Evolutionary conservation across 2,888 invertebrate species (phyloP).

Genomic region (Drosophila bunnanda): DNA sequence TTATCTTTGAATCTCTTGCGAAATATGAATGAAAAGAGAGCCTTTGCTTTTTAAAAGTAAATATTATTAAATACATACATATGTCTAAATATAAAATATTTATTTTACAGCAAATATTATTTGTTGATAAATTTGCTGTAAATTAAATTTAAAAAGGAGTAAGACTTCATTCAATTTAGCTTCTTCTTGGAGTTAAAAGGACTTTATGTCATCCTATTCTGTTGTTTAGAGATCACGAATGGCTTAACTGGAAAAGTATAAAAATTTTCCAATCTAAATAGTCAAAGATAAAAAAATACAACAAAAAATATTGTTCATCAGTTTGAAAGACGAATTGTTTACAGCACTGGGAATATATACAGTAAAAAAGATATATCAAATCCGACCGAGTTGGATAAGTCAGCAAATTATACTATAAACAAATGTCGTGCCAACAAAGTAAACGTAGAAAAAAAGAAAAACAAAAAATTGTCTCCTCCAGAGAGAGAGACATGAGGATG

Average conservation of each 20-base stretch:
- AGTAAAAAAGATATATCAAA: constrained; percentile 6
- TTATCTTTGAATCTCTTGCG: too few relatives aligned
- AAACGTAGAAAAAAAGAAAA: neutral
- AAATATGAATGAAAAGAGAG: too few relatives aligned
- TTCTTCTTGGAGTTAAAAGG: too few relatives aligned
- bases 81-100: too few relatives aligned
- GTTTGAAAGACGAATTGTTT: constrained; percentile 2
- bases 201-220: too few relatives aligned
- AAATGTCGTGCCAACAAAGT: constrained; percentile 28
- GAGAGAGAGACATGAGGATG: neutral
- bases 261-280: neutral
- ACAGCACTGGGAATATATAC: constrained; percentile 3
- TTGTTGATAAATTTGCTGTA: too few relatives aligned
- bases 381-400: neutral
- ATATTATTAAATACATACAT: too few relatives aligned
- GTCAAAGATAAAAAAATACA: neutral
- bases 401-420: constrained; percentile 17
- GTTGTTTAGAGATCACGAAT: neutral
- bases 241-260: neutral
- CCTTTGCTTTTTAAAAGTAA: too few relatives aligned
- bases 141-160: too few relatives aligned
- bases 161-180: too few relatives aligned
- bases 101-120: too few relatives aligned
- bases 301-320: neutral
- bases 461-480: constrained; percentile 22